Base-by-base conservation (phyloP, 2,888 invertebrate species). In the Marronus borbonicus region DNA sequence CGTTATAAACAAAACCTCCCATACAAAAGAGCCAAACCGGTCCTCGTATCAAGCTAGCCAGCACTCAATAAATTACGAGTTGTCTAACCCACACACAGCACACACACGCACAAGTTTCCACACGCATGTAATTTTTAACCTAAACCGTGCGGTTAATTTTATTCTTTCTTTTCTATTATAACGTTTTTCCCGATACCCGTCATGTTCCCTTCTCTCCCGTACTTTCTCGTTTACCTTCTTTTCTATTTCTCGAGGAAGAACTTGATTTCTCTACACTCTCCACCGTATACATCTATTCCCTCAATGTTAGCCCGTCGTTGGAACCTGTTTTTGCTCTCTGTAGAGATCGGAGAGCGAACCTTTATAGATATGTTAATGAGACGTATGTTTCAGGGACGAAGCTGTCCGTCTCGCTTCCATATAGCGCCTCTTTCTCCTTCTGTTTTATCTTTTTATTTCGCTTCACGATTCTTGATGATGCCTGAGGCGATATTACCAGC, bases 301-400 rank as follows among this genome's bases (percentile, higher is more conserved):
- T 20, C 60, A 20, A 12, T 5, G 24, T 31, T 31, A n/a, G 17
- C 39, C 17, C 65, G 39, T 36, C 65, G n/a, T 17, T 17, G 28
- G 36, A 65, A 65, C 65, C 65, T 65, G 65, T 65, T 65, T 17
- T 44, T 12, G 44, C 12, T 44, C 44, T 44, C 44, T 12, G 44
- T 1, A 44, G 44, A 44, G 44, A 39, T 36, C 39, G 65, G 17
- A 36, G 17, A 39, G 39, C 39, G 10, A 39, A 39, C 65, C 39
- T 65, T 65, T 65, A 65, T 65, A 65, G 65, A 65, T 65, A 65
- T 65, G 65, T 65, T 65, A 65, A 65, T 65, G 65, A 17, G 65
- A 36, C 17, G 20, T 20, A 14, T 20, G 55, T 55, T 55, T 55
- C 55, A 55, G 55, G 55, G 55, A n/a, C 55, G 55, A 55, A 55